Evolutionary conservation across 2,888 invertebrate genomes (phyloP).

Genomic region (Stegana nigrithorax): DNA sequence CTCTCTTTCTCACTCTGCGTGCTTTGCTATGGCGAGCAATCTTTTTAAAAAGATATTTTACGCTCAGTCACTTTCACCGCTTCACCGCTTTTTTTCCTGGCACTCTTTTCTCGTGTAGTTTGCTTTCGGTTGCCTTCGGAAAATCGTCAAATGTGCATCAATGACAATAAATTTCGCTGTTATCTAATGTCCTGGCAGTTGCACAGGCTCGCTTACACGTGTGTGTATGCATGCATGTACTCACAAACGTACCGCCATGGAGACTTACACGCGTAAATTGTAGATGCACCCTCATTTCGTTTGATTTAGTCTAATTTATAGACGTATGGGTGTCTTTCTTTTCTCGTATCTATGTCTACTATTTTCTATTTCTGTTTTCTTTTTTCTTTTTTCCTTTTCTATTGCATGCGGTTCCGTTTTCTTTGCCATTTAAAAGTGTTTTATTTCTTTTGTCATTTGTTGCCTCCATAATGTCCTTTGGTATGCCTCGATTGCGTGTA

Average conservation of each 20-base stretch:
- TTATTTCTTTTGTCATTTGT: neutral
- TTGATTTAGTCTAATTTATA: slow-evolving; percentile 49
- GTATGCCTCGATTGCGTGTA: slow-evolving; percentile 39
- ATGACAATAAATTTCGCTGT: slow-evolving; percentile 47
- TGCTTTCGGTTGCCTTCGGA: neutral
- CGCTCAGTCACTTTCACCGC: neutral
- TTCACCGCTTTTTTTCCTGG: neutral
- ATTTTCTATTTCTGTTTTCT: slow-evolving; percentile 20
- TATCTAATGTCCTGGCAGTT: slow-evolving; percentile 47
- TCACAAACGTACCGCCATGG: neutral
- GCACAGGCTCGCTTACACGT: slow-evolving; percentile 10
- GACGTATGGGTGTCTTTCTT: slow-evolving; percentile 18
- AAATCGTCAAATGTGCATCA: slow-evolving; percentile 47
- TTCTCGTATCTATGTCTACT: too few relatives aligned
- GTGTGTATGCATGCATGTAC: too few relatives aligned
- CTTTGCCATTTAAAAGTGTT: neutral
- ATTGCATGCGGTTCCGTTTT: slow-evolving; percentile 17
- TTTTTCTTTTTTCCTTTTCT: slow-evolving; percentile 26
- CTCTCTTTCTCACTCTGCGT: neutral
- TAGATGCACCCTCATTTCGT: slow-evolving; percentile 39
- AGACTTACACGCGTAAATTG: neutral
- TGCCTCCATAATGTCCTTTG: slow-evolving; percentile 41
- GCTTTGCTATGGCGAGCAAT: too few relatives aligned
- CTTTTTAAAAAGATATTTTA: slow-evolving; percentile 1
- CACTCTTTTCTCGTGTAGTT: neutral